Base-by-base conservation (phyloP, 2,888 invertebrate species). In the Tetranychus piercei region DNA sequence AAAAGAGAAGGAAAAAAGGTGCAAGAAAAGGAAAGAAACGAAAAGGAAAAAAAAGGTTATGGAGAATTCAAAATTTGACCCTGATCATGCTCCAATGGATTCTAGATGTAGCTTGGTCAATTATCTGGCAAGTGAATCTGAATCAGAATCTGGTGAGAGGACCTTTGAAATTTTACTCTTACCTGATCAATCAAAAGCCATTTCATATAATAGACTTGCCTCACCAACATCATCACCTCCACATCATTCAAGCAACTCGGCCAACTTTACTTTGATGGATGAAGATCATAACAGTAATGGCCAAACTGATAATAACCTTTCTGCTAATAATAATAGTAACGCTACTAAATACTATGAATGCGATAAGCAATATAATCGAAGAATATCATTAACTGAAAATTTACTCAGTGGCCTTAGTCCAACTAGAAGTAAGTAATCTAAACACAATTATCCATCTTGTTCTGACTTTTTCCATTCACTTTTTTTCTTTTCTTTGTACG, bases 101-200 rank as follows among this genome's bases (percentile, higher is more conserved):
- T 71, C 71, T 18, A n/a, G 71, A 18, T 71, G 18, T 23, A 71
- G 71, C 23, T 71, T 71, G 43, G 22, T 20, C 8, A 71, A 71
- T 71, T 71, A 34, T 71, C 18, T 20, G 23, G 20, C 71, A n/a
- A 9, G 9, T 8, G 8, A 23, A 18, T 22, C 23, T 18, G 71
- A 71, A 22, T n/a, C 18, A 6, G 71, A 71, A 22, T 71, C 71
- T 71, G 23, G 18, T 71, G 34, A 34, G 34, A n/a, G 71, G 23
- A 43, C n/a, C 23, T 34, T 23, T 23, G 71, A 71, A 23, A 71
- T 34, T 18, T 9, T 71, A 8, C 22, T 71, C 7, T 18, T 71
- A n/a, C 23, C 23, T 22, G 71, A 23, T 71, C 71, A 23, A 71
- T 23, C 43, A 34, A 23, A 18, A 71, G n/a, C 43, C 18, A 8